These are phyloP conservation scores for Tipula helvola DNA, from an alignment of 2,888 invertebrate genomes.

Conservation along the genomic window DNA sequence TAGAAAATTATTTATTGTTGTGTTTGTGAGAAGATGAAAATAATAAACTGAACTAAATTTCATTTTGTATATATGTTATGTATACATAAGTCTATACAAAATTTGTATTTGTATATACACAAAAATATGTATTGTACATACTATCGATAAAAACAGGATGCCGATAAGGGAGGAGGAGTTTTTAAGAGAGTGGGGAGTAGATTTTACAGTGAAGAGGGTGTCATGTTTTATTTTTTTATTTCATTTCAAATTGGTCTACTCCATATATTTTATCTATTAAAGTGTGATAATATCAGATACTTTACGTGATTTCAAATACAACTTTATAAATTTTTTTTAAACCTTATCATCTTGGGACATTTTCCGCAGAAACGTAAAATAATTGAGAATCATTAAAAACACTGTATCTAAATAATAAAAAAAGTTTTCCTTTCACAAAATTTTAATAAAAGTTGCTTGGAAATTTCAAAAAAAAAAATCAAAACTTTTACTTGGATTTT, in stretches of 20 bases:
- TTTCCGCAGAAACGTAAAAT: not conserved
- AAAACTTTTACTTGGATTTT: not conserved
- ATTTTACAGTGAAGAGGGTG: not conserved
- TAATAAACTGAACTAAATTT: not conserved
- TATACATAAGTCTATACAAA: not conserved
- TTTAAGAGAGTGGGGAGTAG: no score
- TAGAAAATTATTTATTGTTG: not conserved
- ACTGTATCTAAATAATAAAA: not conserved
- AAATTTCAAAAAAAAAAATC: not conserved
- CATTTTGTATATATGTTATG: not conserved
- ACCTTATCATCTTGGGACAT: not conserved
- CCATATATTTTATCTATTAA: not conserved
- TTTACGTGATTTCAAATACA: not conserved
- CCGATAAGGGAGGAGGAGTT: not conserved
- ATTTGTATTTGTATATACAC: not conserved
- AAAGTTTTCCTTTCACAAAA: not conserved
- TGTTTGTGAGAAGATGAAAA: not conserved
- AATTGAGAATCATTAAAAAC: not conserved
- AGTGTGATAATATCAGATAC: not conserved
- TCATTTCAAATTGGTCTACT: not conserved
- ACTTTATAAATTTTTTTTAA: not conserved
- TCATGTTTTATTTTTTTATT: not conserved
- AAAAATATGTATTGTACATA: not conserved
- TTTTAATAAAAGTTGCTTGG: not conserved
- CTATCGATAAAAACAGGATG: not conserved